Conservation (phyloP, 2,797 vertebrate species). For the Rhodeus uyekii region DNA sequence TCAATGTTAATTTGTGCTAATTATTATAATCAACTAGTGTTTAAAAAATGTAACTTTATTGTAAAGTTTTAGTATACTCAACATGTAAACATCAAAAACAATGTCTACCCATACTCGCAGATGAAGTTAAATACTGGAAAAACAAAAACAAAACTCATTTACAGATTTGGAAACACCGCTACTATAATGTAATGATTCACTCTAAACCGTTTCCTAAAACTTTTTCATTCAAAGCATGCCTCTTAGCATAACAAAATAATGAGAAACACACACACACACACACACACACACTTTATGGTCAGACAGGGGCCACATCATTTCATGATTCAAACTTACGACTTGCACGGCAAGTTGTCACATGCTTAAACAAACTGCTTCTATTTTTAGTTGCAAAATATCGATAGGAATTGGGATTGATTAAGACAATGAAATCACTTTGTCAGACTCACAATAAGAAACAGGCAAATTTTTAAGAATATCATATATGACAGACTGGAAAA, state of each 20-base stretch:
- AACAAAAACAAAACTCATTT: not conserved
- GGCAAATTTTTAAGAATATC: not conserved
- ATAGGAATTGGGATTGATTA: not conserved
- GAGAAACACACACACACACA: slow-evolving; percentile 7
- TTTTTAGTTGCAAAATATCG: not conserved
- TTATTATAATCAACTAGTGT: no score
- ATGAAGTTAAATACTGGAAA: not conserved
- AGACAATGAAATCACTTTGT: slow-evolving; percentile 16
- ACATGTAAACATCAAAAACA: not conserved
- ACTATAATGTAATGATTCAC: not conserved
- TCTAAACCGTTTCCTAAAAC: not conserved
- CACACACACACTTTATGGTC: not conserved
- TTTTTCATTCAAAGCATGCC: slow-evolving; percentile 4
- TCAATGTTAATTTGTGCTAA: no score
- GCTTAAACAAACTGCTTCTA: not conserved
- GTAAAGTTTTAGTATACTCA: not conserved
- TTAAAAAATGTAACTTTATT: not conserved
- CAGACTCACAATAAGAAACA: slow-evolving; percentile 16
- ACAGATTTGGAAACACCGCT: not conserved
- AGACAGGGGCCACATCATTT: not conserved
- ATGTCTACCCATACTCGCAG: not conserved
- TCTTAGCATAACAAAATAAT: not conserved
- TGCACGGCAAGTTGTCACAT: not conserved
- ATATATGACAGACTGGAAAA: not conserved
- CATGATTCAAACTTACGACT: slow-evolving; percentile 7